Percentiles rank a stretch among this genome's conserved stretches.
Evolutionary conservation across 2,888 invertebrate species (phyloP).

Genomic region (Callyntrura guangdongensis): DNA sequence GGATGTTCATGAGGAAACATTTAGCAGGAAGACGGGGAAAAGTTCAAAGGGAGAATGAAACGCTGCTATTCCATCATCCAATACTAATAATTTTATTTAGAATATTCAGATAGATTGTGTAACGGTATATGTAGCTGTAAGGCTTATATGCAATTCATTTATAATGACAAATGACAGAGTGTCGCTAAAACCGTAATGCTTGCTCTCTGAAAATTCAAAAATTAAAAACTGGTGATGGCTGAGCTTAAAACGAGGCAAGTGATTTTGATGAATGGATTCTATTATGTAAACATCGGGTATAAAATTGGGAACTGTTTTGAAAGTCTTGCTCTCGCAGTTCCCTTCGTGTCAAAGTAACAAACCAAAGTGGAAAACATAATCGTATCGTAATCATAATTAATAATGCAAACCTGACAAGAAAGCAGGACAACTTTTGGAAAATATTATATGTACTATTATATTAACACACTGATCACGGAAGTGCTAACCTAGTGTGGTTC

Average conservation of each 20-base stretch:
- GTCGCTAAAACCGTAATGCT: not conserved
- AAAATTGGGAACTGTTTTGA: not conserved
- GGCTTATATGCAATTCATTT: too few relatives aligned
- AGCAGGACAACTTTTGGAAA: not conserved
- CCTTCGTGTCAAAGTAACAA: too few relatives aligned
- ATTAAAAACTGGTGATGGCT: not conserved
- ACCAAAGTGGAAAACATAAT: too few relatives aligned
- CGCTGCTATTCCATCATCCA: not conserved
- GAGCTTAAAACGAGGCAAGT: not conserved
- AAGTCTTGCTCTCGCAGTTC: too few relatives aligned
- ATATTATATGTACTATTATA: too few relatives aligned
- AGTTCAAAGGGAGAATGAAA: not conserved
- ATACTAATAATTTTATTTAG: not conserved
- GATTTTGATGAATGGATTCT: not conserved
- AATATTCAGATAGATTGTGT: not conserved
- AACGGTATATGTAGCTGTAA: too few relatives aligned
- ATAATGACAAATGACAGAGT: not conserved
- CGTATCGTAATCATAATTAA: not conserved
- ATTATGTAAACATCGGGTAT: not conserved
- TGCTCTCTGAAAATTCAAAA: not conserved
- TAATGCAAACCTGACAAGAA: not conserved
- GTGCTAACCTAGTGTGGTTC: too few relatives aligned
- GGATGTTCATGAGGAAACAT: conserved; percentile 26
- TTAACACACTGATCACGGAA: too few relatives aligned
- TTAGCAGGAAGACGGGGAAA: conserved; percentile 18